These are phyloP conservation scores for Hemiprocne comata DNA, from an alignment of 2,113 vertebrate genomes.

Conservation along the genomic window DNA sequence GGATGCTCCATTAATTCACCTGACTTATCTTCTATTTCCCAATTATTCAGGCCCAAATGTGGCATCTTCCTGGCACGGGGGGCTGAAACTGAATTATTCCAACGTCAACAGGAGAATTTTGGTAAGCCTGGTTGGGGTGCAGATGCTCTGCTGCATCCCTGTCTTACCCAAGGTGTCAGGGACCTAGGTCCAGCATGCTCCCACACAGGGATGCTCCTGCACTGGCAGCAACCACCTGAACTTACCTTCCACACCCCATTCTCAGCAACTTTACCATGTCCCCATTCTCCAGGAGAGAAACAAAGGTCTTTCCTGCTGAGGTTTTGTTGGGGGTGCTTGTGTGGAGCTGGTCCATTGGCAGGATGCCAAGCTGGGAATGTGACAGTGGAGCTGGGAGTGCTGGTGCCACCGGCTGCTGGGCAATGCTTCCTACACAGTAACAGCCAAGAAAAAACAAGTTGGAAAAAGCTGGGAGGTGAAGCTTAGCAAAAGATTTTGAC, in stretches of 20 bases:
- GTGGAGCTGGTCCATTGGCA: fast-evolving
- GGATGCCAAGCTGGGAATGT: not conserved
- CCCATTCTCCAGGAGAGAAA: not conserved
- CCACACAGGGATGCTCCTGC: no score
- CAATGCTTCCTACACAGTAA: not conserved
- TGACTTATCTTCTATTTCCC: no score
- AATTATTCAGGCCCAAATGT: no score
- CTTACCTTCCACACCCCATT: fast-evolving
- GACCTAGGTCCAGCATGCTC: no score
- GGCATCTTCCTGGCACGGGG: no score
- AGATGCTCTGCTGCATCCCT: no score
- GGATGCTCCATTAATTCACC: no score
- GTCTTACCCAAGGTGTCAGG: no score
- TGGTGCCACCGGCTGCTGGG: fast-evolving
- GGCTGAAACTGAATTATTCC: no score
- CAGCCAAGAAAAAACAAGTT: not conserved
- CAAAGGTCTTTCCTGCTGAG: not conserved
- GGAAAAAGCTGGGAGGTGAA: conserved; percentile 45
- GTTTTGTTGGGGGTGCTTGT: not conserved
- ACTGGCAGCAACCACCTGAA: not conserved
- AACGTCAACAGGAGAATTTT: no score
- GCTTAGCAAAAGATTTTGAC: conserved; percentile 44
- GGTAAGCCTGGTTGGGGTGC: no score
- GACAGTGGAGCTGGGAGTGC: not conserved
- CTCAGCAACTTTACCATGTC: fast-evolving